A percentile compares a stretch with the other conserved stretches of the same genome.
phyloP scores from a whole-genome alignment of 2,113 vertebrate genomes.

The Hystrix cristata region DNA sequence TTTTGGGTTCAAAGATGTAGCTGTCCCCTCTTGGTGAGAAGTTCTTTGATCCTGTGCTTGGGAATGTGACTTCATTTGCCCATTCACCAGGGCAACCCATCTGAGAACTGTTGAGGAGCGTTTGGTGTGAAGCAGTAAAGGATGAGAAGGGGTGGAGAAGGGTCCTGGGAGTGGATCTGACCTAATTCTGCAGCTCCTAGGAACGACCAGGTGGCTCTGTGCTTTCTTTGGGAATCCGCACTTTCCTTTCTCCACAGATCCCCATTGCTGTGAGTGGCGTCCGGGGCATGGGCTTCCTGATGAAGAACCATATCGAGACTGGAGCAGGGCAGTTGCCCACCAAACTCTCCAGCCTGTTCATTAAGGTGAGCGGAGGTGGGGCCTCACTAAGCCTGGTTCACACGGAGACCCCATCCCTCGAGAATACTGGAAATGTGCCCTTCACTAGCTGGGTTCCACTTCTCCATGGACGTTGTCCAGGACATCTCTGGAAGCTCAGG shows the following conservation, averaged over 20 bases:
- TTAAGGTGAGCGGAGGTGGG: slow-evolving; percentile 91
- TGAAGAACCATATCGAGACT: slow-evolving; percentile 93
- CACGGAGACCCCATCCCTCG: neutral
- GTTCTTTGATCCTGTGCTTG: neutral
- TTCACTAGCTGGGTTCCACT: too few species aligned
- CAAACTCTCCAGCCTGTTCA: slow-evolving; percentile 93
- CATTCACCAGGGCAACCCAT: neutral
- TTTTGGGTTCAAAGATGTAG: neutral
- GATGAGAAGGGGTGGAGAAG: neutral
- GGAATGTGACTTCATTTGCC: neutral
- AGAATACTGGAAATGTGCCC: neutral
- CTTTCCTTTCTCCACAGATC: slow-evolving; percentile 88
- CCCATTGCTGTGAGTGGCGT: slow-evolving; percentile 97
- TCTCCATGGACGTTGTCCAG: neutral
- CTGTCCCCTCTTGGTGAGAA: neutral
- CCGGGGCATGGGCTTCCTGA: slow-evolving; percentile 96
- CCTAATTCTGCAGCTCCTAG: neutral
- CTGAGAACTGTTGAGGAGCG: neutral
- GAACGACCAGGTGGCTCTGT: fast-evolving
- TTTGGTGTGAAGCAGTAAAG: neutral
- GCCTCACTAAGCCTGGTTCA: neutral
- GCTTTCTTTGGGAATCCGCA: neutral
- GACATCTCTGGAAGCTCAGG: neutral
- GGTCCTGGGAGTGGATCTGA: neutral
- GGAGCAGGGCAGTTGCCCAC: slow-evolving; percentile 89